Conservation (phyloP, 2,888 invertebrate genomes). For the Ametastegia equiseti region DNA sequence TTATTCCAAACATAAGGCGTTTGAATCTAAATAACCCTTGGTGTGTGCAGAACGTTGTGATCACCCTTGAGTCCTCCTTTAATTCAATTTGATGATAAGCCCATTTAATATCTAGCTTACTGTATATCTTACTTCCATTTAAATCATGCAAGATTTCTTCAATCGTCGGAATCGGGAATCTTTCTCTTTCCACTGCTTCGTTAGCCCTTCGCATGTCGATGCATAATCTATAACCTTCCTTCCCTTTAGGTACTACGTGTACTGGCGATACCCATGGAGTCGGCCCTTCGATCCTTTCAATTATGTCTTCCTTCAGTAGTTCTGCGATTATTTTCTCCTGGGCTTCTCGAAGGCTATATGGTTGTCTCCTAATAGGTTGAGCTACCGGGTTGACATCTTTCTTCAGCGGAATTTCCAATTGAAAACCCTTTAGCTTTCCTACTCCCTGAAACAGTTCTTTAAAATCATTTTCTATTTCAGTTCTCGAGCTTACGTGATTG, state of each 20-base stretch:
- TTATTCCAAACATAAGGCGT: slow-evolving; percentile 71
- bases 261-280: slow-evolving; percentile 61
- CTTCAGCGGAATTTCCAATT: slow-evolving; percentile 61
- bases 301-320: slow-evolving; percentile 58
- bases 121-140: slow-evolving; percentile 54
- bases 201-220: slow-evolving; percentile 62
- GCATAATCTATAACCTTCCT: slow-evolving; percentile 58
- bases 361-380: slow-evolving; percentile 65
- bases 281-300: slow-evolving; percentile 60
- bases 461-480: slow-evolving; percentile 16
- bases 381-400: slow-evolving; percentile 59
- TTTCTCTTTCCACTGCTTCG: slow-evolving; percentile 15
- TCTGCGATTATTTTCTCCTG: slow-evolving; percentile 60
- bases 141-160: slow-evolving; percentile 43
- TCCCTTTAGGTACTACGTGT: slow-evolving; percentile 60
- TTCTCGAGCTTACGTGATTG: slow-evolving; percentile 34
- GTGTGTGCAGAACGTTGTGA: slow-evolving; percentile 71
- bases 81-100: slow-evolving; percentile 71
- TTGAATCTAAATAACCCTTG: slow-evolving; percentile 70
- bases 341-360: slow-evolving; percentile 62
- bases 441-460: slow-evolving; percentile 49
- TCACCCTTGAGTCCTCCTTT: slow-evolving; percentile 60
- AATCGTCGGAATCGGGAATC: background rate
- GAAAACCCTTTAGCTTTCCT: slow-evolving; percentile 62
- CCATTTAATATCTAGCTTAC: slow-evolving; percentile 63